Percentiles rank a stretch among this genome's conserved stretches.
These are phyloP conservation scores for Colossoma macropomum DNA, from an alignment of 2,113 vertebrate genomes.

Conservation along the genomic window DNA sequence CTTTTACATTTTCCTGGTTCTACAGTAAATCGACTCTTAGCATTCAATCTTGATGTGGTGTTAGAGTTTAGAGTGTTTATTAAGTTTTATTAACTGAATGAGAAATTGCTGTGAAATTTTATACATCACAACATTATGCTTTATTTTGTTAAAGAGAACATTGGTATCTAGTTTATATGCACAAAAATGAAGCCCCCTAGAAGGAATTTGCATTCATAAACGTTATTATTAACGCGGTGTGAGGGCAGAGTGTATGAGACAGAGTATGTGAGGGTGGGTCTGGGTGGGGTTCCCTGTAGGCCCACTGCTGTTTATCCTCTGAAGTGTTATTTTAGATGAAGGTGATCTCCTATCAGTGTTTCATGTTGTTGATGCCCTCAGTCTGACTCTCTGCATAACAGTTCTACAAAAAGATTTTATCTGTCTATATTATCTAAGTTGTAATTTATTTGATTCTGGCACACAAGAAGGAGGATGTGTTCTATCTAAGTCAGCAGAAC, in stretches of 20 bases:
- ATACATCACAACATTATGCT: too few relatives aligned
- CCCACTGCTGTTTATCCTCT: conserved; percentile 31
- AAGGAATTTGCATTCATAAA: neutral
- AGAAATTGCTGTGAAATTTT: too few relatives aligned
- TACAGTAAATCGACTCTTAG: too few relatives aligned
- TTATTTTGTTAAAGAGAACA: too few relatives aligned
- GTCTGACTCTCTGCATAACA: conserved; percentile 53
- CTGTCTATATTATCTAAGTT: neutral
- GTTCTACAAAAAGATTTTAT: neutral
- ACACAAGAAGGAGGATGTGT: neutral
- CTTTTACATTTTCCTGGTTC: too few relatives aligned
- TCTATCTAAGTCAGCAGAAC: neutral
- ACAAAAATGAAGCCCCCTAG: too few relatives aligned
- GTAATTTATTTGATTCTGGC: neutral
- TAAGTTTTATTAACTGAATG: too few relatives aligned
- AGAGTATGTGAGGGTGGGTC: neutral
- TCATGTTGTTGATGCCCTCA: conserved; percentile 59
- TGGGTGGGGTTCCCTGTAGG: conserved; percentile 22
- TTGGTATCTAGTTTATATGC: too few relatives aligned
- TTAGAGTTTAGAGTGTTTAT: too few relatives aligned
- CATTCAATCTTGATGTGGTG: too few relatives aligned
- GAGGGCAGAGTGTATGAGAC: neutral
- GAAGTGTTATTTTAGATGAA: conserved; percentile 34
- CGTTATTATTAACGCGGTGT: neutral
- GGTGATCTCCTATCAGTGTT: conserved; percentile 28